Percentiles rank a stretch among this genome's conserved stretches.
Conservation (phyloP, 2,113 vertebrate genomes). For the Sebastes schlegelii region DNA sequence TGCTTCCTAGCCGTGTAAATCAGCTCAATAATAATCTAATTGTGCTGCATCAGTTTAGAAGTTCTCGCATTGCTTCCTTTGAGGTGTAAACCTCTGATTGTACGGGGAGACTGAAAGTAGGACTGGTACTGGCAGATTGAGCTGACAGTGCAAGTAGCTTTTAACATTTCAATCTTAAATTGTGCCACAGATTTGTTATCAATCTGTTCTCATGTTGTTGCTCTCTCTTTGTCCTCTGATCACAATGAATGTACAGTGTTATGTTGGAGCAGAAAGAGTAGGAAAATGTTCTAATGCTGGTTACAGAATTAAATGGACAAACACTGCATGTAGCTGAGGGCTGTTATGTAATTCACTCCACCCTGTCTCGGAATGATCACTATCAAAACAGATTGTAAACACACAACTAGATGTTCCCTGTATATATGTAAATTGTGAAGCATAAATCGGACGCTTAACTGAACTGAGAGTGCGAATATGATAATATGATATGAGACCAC, state of each 20-base stretch:
- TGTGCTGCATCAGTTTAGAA: slow-evolving; percentile 12
- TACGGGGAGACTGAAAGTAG: slow-evolving; percentile 23
- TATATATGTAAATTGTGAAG: slow-evolving; percentile 28
- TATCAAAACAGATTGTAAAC: slow-evolving; percentile 45
- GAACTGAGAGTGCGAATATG: slow-evolving; percentile 17
- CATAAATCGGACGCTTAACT: slow-evolving; percentile 37
- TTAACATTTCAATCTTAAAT: slow-evolving; percentile 33
- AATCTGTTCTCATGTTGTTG: slow-evolving; percentile 15
- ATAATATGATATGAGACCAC: not conserved
- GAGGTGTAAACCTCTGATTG: slow-evolving; percentile 27
- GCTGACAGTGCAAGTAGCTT: slow-evolving; percentile 22
- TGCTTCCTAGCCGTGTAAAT: slow-evolving; percentile 13
- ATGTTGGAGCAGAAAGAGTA: not conserved
- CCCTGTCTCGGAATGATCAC: slow-evolving; percentile 36
- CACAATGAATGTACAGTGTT: slow-evolving; percentile 24
- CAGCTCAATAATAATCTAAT: slow-evolving; percentile 36
- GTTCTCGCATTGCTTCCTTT: slow-evolving; percentile 30
- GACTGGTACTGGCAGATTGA: slow-evolving; percentile 36
- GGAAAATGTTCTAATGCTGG: slow-evolving; percentile 12
- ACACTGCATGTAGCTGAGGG: slow-evolving; percentile 3
- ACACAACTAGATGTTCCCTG: slow-evolving; percentile 13
- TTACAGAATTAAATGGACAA: not conserved
- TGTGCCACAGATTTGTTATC: slow-evolving; percentile 4
- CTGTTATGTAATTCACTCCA: slow-evolving; percentile 26
- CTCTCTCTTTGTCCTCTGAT: slow-evolving; percentile 24